Percentiles rank a stretch among this genome's conserved stretches.
These are phyloP conservation scores for Dendrocincla fuliginosa DNA, from an alignment of 2,797 vertebrate genomes.

Conservation along the genomic window DNA sequence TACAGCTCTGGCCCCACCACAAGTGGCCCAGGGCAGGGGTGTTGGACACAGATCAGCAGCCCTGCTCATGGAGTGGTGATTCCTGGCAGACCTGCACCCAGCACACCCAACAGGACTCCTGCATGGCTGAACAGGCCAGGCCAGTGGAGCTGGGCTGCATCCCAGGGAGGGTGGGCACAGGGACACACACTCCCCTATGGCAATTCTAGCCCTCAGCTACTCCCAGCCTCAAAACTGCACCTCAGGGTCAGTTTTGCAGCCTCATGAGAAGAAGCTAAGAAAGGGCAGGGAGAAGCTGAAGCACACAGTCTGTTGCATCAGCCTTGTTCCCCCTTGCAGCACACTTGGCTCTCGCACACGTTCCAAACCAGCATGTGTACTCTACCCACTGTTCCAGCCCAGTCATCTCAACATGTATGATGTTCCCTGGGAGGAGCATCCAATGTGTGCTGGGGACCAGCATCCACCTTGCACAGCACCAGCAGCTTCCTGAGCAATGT, in stretches of 20 bases:
- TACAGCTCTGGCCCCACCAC: neutral
- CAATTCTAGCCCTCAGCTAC: neutral
- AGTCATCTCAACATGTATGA: fast-evolving
- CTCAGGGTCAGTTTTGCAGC: neutral
- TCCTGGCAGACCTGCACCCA: neutral
- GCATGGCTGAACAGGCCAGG: neutral
- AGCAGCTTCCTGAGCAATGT: neutral
- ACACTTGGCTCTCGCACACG: fast-evolving
- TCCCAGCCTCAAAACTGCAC: neutral
- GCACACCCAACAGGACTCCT: neutral
- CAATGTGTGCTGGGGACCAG: neutral
- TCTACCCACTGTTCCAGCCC: neutral
- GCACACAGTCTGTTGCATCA: neutral
- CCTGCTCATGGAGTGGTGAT: fast-evolving
- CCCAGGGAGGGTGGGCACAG: neutral
- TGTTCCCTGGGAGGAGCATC: neutral
- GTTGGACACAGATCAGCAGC: fast-evolving
- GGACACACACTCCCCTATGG: fast-evolving
- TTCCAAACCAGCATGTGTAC: neutral
- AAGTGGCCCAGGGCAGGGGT: neutral
- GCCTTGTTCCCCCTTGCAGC: neutral
- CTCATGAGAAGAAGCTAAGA: neutral
- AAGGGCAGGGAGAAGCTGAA: neutral
- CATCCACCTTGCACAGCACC: neutral
- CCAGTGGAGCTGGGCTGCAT: neutral